Conservation (phyloP, 2,888 invertebrate genomes). For the Pseudococcus longispinus region DNA sequence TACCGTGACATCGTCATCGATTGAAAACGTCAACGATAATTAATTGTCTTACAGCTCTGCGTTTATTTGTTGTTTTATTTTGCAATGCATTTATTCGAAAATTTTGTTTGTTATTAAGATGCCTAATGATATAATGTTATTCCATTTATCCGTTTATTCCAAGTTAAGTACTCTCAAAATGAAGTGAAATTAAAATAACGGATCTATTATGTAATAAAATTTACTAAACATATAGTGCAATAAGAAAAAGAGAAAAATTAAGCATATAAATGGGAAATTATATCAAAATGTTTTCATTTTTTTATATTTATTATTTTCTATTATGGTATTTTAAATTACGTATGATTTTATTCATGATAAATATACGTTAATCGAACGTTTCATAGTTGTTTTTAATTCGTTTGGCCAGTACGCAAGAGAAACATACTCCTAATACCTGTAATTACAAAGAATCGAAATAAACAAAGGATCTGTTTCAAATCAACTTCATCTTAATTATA, state of each 20-base stretch:
- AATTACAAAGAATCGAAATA: not conserved
- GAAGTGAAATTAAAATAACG: not conserved
- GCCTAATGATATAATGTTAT: not conserved
- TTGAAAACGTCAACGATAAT: conserved; percentile 4
- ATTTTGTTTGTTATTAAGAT: conserved; percentile 5
- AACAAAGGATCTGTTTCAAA: not conserved
- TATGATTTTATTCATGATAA: not conserved
- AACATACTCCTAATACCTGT: conserved; percentile 48
- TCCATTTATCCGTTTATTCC: conserved; percentile 2
- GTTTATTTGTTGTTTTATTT: conserved; percentile 14
- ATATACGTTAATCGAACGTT: conserved; percentile 48
- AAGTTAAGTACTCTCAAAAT: not conserved
- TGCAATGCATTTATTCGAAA: conserved; percentile 8
- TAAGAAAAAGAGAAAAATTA: conserved; percentile 4
- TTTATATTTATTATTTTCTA: conserved; percentile 37
- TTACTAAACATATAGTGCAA: conserved; percentile 28
- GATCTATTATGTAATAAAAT: not conserved
- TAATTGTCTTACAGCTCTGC: conserved; percentile 28
- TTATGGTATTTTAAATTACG: not conserved
- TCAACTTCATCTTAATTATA: not conserved
- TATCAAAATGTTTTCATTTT: conserved; percentile 4
- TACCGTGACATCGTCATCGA: not conserved
- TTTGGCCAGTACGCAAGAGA: conserved; percentile 45
- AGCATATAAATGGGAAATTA: conserved; percentile 20
- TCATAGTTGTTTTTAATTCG: conserved; percentile 44